phyloP scores from a whole-genome alignment of 2,113 vertebrate species.

The Microcebus lehilahytsara region DNA sequence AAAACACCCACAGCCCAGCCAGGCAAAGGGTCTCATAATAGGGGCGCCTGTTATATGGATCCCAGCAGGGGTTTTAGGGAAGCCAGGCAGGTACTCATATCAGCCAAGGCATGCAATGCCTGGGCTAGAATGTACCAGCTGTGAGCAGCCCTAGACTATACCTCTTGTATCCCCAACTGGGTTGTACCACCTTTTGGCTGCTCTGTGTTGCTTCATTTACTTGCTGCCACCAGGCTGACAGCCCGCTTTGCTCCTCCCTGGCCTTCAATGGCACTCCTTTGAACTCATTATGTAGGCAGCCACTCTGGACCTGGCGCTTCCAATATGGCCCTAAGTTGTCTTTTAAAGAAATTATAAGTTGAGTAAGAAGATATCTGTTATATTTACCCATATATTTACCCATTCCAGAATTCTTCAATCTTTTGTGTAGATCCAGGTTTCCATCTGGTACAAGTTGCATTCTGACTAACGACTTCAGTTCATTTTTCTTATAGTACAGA shows the following conservation, averaged over 20 bases:
- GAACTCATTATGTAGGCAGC: not conserved
- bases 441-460: constrained; percentile 8
- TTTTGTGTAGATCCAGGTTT: constrained; percentile 23
- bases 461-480: not conserved
- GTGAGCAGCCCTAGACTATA: not conserved
- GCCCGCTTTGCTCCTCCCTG: not conserved
- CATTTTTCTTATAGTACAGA: not conserved
- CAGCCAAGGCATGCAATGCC: constrained; percentile 29
- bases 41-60: not conserved
- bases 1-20: not conserved
- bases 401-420: not conserved
- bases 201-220: not conserved
- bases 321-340: constrained; percentile 46
- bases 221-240: not conserved
- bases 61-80: not conserved
- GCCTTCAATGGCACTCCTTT: not conserved
- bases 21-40: not conserved
- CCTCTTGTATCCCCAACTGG: no score
- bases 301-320: constrained; percentile 53
- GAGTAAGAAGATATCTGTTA: not conserved
- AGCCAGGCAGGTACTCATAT: constrained; percentile 34
- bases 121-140: constrained; percentile 32
- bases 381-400: not conserved
- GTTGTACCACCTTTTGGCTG: not conserved
- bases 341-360: not conserved